Conservation (phyloP, 1,140 invertebrate species). For the Manduca sexta region DNA sequence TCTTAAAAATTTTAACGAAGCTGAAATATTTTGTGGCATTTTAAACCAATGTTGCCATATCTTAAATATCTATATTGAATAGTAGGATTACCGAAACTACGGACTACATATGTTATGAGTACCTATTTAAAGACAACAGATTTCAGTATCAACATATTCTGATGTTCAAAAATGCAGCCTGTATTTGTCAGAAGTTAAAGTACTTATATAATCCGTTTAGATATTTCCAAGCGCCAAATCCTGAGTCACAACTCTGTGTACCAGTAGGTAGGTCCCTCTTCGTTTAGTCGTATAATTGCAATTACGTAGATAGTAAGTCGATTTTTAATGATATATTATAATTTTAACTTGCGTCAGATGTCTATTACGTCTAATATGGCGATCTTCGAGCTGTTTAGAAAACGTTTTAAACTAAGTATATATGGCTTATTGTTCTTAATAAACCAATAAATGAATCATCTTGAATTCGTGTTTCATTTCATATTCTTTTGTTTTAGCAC, state of each 20-base stretch:
- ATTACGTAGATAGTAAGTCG: slow-evolving; percentile 15
- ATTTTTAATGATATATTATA: slow-evolving; percentile 25
- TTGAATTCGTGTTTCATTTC: slow-evolving; percentile 35
- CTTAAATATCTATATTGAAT: too few relatives aligned
- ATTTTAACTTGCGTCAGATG: slow-evolving; percentile 63
- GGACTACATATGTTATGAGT: too few relatives aligned
- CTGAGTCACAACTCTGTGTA: slow-evolving; percentile 21
- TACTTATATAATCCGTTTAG: slow-evolving; percentile 9
- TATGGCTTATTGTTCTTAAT: slow-evolving; percentile 63
- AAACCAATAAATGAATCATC: slow-evolving; percentile 65
- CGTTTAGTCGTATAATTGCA: slow-evolving; percentile 15
- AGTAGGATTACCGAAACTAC: too few relatives aligned
- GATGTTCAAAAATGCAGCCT: slow-evolving; percentile 21
- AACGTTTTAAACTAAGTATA: slow-evolving; percentile 58
- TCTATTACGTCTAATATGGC: slow-evolving; percentile 29
- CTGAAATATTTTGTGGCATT: too few relatives aligned
- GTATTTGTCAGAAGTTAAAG: slow-evolving; percentile 58
- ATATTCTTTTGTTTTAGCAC: background rate
- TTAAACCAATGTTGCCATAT: too few relatives aligned
- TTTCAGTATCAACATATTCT: background rate
- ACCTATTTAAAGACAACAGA: too few relatives aligned
- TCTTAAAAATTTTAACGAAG: background rate
- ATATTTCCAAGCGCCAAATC: slow-evolving; percentile 27
- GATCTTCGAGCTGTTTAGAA: slow-evolving; percentile 52
- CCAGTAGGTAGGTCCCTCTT: slow-evolving; percentile 13